These are phyloP conservation scores for Oreotrochilus melanogaster DNA, from an alignment of 2,113 vertebrate species.

Conservation along the genomic window DNA sequence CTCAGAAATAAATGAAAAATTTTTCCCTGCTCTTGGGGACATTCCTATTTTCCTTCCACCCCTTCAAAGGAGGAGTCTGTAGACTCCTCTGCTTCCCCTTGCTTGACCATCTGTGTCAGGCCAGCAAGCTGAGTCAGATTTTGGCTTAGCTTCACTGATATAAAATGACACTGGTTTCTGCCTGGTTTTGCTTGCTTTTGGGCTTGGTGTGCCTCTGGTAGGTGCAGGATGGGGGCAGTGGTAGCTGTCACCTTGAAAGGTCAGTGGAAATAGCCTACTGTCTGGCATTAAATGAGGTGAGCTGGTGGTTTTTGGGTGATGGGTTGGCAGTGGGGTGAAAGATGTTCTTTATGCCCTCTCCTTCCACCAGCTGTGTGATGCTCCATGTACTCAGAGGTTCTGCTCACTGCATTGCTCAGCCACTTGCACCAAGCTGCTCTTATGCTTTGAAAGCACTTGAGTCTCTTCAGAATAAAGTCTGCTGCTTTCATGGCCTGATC, in stretches of 20 bases:
- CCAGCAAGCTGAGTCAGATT: slow-evolving; percentile 12
- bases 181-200: neutral
- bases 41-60: neutral
- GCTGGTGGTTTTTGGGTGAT: neutral
- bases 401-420: neutral
- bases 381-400: neutral
- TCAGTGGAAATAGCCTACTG: neutral
- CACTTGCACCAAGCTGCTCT: neutral
- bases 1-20: neutral
- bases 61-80: neutral
- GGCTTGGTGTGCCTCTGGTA: neutral
- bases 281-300: neutral
- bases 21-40: neutral
- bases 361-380: accelerated
- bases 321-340: neutral
- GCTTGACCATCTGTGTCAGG: neutral
- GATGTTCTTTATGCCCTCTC: neutral
- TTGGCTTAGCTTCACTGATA: neutral
- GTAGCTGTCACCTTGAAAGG: neutral
- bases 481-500: neutral
- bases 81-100: neutral
- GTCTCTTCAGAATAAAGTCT: neutral
- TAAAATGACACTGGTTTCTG: neutral
- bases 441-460: accelerated
- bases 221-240: neutral